A percentile compares a stretch with the other conserved stretches of the same genome.
Conservation (phyloP, 1,140 invertebrate genomes). For the Diorhabda elongata region DNA sequence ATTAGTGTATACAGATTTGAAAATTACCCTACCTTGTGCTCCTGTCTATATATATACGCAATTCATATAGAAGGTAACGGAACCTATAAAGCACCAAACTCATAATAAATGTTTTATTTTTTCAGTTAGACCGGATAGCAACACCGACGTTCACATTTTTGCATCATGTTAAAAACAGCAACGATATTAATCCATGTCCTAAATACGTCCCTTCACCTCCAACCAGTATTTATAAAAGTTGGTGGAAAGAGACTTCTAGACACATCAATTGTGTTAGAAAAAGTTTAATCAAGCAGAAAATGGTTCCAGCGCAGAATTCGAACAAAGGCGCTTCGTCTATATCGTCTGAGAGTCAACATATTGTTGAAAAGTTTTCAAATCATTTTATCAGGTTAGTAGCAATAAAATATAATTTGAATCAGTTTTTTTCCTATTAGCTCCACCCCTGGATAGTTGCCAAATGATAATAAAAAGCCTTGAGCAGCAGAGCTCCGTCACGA, state of each 20-base stretch:
- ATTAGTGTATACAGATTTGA: no score
- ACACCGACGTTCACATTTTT: constrained; percentile 52
- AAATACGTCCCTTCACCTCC: constrained; percentile 11
- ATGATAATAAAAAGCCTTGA: no score
- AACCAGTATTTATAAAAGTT: constrained; percentile 29
- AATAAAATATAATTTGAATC: no score
- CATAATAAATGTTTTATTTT: constrained; percentile 11
- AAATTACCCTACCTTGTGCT: no score
- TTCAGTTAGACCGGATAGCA: constrained; percentile 49
- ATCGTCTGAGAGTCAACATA: constrained; percentile 3
- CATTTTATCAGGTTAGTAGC: constrained; percentile 8
- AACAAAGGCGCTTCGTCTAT: neutral
- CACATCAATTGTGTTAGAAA: constrained; percentile 35
- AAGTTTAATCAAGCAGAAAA: constrained; percentile 38
- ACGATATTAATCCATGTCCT: constrained; percentile 24
- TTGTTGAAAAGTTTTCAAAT: neutral
- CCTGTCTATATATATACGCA: neutral
- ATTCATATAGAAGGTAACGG: constrained; percentile 8
- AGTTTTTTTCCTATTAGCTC: no score
- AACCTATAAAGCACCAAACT: neutral
- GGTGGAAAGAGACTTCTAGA: constrained; percentile 44
- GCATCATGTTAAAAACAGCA: constrained; percentile 28
- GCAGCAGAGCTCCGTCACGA: no score
- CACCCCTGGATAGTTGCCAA: no score
- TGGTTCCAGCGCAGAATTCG: constrained; percentile 20